Evolutionary conservation across 2,888 invertebrate genomes (phyloP).

Genomic region (Aspidiotus destructor): DNA sequence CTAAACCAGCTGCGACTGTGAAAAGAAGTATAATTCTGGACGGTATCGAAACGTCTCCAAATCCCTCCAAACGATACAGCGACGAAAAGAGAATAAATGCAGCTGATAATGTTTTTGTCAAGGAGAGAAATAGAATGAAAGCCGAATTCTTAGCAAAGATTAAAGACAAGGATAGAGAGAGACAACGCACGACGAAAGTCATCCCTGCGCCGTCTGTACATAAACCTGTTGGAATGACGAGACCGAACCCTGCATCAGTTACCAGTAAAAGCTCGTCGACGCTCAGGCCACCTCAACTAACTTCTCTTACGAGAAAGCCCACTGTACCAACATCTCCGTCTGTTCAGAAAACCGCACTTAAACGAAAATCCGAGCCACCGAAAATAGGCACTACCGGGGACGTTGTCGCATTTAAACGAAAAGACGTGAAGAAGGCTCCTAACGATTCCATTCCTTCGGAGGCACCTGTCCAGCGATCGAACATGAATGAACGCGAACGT

Average conservation of each 20-base stretch:
- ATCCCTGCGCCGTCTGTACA: conserved; percentile 14
- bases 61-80: not conserved
- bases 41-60: not conserved
- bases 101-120: not conserved
- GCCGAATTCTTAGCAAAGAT: not conserved
- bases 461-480: conserved; percentile 8
- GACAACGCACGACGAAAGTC: conserved; percentile 17
- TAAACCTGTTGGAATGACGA: not conserved
- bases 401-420: not conserved
- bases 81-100: not conserved
- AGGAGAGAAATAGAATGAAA: not conserved
- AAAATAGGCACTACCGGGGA: not conserved
- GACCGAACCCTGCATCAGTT: not conserved
- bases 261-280: not conserved
- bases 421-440: conserved; percentile 9
- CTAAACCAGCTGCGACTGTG: not conserved
- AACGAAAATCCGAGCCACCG: conserved; percentile 11
- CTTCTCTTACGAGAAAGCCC: not conserved
- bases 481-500: conserved; percentile 46
- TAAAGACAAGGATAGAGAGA: conserved; percentile 17
- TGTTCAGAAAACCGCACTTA: not conserved
- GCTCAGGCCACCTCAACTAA: not conserved
- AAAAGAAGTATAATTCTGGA: not conserved
- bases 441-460: not conserved
- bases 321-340: not conserved